Conservation (phyloP, 2,797 vertebrate genomes). For the Selene dorsalis region DNA sequence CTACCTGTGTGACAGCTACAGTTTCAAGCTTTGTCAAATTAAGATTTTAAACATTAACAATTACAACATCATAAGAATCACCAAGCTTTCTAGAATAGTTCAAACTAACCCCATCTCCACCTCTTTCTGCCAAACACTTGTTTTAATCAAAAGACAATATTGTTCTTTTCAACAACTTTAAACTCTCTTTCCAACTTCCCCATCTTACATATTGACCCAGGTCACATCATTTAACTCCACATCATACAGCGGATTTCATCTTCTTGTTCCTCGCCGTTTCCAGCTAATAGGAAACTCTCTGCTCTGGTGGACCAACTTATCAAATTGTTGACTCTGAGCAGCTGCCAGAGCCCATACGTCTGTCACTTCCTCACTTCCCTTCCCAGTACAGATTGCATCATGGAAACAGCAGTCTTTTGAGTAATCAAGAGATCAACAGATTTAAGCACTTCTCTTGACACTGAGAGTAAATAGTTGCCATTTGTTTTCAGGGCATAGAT, state of each 20-base stretch:
- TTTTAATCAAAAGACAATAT: not conserved
- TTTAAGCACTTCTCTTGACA: not conserved
- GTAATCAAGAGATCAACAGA: not conserved
- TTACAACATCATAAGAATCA: too few species aligned
- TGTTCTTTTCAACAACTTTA: not conserved
- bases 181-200: not conserved
- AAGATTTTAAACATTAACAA: too few species aligned
- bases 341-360: conserved; percentile 2
- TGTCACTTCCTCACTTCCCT: conserved; percentile 40
- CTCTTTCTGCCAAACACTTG: not conserved
- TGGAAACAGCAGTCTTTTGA: not conserved
- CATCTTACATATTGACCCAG: not conserved
- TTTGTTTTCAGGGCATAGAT: not conserved
- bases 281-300: not conserved
- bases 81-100: too few species aligned
- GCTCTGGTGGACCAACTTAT: conserved; percentile 4
- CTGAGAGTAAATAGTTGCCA: not conserved
- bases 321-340: conserved; percentile 9
- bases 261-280: not conserved
- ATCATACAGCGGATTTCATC: not conserved
- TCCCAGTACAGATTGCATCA: conserved; percentile 1
- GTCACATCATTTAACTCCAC: not conserved
- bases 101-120: too few species aligned
- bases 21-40: too few species aligned
- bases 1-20: too few species aligned